A percentile compares a stretch with the other conserved stretches of the same genome.
phyloP scores from a whole-genome alignment of 1,140 invertebrate genomes.

The Epicauta chinensis region DNA sequence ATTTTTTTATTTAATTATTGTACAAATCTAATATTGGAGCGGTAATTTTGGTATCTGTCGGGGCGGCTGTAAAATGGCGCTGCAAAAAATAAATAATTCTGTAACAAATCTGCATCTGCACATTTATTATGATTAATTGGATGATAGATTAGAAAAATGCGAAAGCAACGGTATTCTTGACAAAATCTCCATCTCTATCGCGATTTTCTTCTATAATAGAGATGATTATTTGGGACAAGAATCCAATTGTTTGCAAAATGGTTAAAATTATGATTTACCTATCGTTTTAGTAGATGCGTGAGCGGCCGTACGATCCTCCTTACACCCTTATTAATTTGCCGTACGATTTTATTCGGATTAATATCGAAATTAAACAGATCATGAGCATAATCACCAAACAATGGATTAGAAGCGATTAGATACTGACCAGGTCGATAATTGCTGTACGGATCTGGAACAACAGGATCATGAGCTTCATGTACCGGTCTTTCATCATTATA shows the following conservation, averaged over 20 bases:
- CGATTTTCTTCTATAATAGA: too few relatives aligned
- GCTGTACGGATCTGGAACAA: conserved; percentile 17
- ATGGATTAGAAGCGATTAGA: conserved; percentile 10
- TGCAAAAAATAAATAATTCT: conserved; percentile 11
- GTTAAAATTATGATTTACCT: not conserved
- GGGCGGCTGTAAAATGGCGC: not conserved
- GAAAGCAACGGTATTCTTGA: too few relatives aligned
- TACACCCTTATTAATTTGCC: conserved; percentile 10
- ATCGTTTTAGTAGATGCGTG: conserved; percentile 2
- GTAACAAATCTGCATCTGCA: too few relatives aligned
- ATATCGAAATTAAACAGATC: conserved; percentile 1
- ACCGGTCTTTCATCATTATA: conserved; percentile 16
- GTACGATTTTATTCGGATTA: conserved; percentile 7
- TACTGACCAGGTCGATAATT: conserved; percentile 13
- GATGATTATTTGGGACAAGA: too few relatives aligned
- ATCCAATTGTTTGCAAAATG: too few relatives aligned
- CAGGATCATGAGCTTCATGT: conserved; percentile 11
- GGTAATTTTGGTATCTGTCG: conserved; percentile 5
- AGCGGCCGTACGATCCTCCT: not conserved
- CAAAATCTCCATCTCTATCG: too few relatives aligned
- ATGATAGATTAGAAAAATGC: too few relatives aligned
- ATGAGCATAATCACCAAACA: conserved; percentile 8
- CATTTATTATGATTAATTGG: too few relatives aligned
- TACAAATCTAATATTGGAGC: conserved; percentile 7
- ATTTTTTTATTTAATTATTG: not conserved